These are phyloP conservation scores for Taenioides sp. DNA, from an alignment of 2,797 vertebrate species.

Conservation along the genomic window DNA sequence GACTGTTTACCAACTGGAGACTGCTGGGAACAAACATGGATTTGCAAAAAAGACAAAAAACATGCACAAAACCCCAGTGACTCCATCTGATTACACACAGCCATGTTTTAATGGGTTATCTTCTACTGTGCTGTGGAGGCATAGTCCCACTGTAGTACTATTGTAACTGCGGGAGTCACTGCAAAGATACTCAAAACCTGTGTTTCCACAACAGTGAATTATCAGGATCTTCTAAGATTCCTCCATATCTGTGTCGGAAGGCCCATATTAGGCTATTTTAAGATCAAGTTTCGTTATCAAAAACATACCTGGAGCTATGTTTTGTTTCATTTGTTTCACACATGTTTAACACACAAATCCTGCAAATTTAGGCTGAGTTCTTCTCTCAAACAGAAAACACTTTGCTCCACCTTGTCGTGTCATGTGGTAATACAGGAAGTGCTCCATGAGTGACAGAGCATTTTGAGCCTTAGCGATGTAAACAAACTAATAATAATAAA, in stretches of 20 bases:
- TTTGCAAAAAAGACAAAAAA: constrained; percentile 44
- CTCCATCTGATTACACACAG: constrained; percentile 40
- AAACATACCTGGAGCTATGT: no score
- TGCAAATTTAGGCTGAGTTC: no score
- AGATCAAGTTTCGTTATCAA: no score
- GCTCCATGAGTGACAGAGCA: no score
- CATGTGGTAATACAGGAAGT: no score
- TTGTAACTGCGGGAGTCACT: constrained; percentile 10
- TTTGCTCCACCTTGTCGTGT: no score
- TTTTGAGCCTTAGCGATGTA: no score
- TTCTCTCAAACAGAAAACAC: no score
- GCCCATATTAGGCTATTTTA: no score
- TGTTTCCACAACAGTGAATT: constrained; percentile 49
- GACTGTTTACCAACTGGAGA: constrained; percentile 28
- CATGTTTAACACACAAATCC: no score
- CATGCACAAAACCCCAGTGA: constrained; percentile 27
- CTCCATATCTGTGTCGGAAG: constrained; percentile 35
- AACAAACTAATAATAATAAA: no score
- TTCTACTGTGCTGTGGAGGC: constrained; percentile 7
- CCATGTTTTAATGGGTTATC: constrained; percentile 28
- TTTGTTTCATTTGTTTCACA: no score
- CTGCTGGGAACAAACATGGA: constrained; percentile 49
- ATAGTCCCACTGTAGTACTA: constrained; percentile 27
- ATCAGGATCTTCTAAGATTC: constrained; percentile 27
- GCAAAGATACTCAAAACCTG: constrained; percentile 44